Evolutionary conservation across 2,113 vertebrate species (phyloP), one percentile per base, ranked within the genome.

Genomic region (Trachemys scripta): DNA sequence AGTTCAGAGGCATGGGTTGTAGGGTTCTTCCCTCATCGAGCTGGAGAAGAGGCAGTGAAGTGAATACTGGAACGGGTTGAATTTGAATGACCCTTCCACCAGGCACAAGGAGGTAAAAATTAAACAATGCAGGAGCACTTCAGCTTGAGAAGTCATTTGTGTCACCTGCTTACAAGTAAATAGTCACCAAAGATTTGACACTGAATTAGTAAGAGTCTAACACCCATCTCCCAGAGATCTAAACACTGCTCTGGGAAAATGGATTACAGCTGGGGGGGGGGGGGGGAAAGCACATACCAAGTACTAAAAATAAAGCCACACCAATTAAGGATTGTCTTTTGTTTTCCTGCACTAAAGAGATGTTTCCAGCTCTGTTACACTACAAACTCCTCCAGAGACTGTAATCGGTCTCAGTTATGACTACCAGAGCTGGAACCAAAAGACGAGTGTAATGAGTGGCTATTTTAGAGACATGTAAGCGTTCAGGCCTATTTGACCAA

Each of bases 211-310:
- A 31, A 62, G 59, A 16, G 29, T 62, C 57, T 59, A 29, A 31
- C 12, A 29, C 11, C 13, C 13, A 62, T 62, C 29, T 35, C 25
- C 27, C 25, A 59, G 57, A 57, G 56, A 12, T 29, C 57, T 59
- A 29, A 35, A 35, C 12, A 62, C 29, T 31, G 59, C 29, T 35
- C 29, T 19, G n/a, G 31, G 31, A 19, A 24, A 38, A 45, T 7
- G 11, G 72, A n/a, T 13, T 25, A 13, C 10, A 42, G 19, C 10
- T 3, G 9, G n/a, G 69, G 17, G 42, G 1, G 82, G 69, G 38
- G 38, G 38, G 38, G 38, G n/a, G n/a, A n/a, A n/a, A 49, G 6
- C 3, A 2, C 47, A 10, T n/a, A 1, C 0, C 0, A 11, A 0
- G 53, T 54, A 38, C 56, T 69, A 22, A 31, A 80, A 85, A 31